phyloP scores from a whole-genome alignment of 30 jellyfish, hydroid and myxozoan genomes.

The Pelagia noctiluca region DNA sequence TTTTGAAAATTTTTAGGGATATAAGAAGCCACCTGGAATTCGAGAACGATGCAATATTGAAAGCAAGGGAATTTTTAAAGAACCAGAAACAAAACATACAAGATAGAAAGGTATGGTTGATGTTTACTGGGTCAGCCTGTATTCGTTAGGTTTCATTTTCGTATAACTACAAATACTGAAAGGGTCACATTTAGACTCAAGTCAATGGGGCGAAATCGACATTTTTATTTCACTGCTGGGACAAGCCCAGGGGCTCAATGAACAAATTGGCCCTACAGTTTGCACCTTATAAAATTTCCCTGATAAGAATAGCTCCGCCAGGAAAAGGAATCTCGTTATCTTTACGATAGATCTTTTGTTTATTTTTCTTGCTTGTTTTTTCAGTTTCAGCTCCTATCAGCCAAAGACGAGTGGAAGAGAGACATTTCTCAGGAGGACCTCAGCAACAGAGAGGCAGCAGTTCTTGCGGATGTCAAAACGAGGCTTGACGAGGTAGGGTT shows the following conservation, averaged over 20 bases:
- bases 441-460: constrained; percentile 48
- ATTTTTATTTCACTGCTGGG: too few relatives aligned
- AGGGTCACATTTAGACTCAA: too few relatives aligned
- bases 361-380: not conserved
- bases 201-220: too few relatives aligned
- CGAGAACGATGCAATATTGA: constrained; percentile 63
- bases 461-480: constrained; percentile 58
- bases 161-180: too few relatives aligned
- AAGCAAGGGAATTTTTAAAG: constrained; percentile 65
- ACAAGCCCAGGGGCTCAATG: too few relatives aligned
- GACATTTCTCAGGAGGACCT: constrained; percentile 55
- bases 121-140: too few relatives aligned
- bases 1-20: too few relatives aligned
- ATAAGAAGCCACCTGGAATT: constrained; percentile 40
- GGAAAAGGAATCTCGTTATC: not conserved
- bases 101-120: constrained; percentile 34
- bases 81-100: constrained; percentile 50
- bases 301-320: not conserved
- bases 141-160: too few relatives aligned
- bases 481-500: constrained; percentile 59
- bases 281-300: too few relatives aligned
- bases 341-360: not conserved
- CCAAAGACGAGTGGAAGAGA: constrained; percentile 58
- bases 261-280: too few relatives aligned
- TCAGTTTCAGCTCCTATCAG: constrained; percentile 51